phyloP scores from a whole-genome alignment of 2,797 vertebrate species.

The Pelochelys cantorii region DNA sequence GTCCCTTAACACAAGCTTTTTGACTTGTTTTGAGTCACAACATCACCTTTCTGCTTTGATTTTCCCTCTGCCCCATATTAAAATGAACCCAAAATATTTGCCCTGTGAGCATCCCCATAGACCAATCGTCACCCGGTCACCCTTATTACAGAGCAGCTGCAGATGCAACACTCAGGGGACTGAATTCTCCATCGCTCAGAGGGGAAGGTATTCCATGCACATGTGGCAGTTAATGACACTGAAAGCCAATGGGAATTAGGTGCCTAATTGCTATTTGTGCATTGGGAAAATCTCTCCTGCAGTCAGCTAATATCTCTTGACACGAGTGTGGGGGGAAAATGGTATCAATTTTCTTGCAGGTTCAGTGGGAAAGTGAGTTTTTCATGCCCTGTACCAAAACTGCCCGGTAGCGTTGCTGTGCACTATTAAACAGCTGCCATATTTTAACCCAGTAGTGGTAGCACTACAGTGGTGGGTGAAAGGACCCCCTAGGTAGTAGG shows the following conservation, averaged over 20 bases:
- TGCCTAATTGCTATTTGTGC: neutral
- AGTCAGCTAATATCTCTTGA: neutral
- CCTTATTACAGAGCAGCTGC: neutral
- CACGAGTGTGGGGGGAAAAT: neutral
- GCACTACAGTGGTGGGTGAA: neutral
- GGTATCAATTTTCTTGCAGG: neutral
- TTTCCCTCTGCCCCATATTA: neutral
- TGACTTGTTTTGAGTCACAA: neutral
- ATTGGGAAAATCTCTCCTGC: neutral
- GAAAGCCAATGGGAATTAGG: neutral
- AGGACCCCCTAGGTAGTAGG: neutral
- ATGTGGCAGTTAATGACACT: neutral
- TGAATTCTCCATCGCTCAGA: neutral
- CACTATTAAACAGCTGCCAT: neutral
- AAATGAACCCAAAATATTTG: neutral
- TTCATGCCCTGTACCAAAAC: neutral
- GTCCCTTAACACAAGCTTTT: neutral
- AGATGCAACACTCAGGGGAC: neutral
- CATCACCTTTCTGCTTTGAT: neutral
- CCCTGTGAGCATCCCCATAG: neutral
- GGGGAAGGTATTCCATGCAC: neutral
- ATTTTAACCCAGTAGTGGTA: accelerated
- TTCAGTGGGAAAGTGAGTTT: accelerated
- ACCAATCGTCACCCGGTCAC: neutral
- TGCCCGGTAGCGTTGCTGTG: neutral